These are phyloP conservation scores for Euphydryas editha DNA, from an alignment of 2,888 invertebrate species.

Conservation along the genomic window DNA sequence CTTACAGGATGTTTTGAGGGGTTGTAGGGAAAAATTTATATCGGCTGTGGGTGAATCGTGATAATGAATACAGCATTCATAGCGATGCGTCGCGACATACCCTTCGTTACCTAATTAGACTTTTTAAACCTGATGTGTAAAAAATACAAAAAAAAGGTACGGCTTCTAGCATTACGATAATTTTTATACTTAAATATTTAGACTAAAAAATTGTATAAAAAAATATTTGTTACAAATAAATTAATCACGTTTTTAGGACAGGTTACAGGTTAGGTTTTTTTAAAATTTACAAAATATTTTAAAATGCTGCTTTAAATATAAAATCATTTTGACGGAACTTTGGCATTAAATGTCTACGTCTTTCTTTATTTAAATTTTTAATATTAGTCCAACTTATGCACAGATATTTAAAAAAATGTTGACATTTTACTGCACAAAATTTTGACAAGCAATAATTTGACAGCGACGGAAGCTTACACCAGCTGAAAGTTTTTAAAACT, in stretches of 20 bases:
- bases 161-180: too few relatives aligned
- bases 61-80: conserved; percentile 36
- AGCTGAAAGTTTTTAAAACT: not conserved
- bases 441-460: not conserved
- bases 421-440: not conserved
- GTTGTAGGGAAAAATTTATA: not conserved
- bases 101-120: conserved; percentile 15
- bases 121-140: not conserved
- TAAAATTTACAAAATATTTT: too few relatives aligned
- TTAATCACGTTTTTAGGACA: too few relatives aligned
- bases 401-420: not conserved
- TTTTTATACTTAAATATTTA: too few relatives aligned
- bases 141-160: not conserved
- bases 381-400: not conserved
- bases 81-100: conserved; percentile 32
- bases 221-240: too few relatives aligned
- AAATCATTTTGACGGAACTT: not conserved
- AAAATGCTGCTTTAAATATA: not conserved
- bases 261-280: too few relatives aligned
- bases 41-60: not conserved
- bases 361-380: not conserved
- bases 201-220: too few relatives aligned
- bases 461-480: not conserved
- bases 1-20: too few relatives aligned
- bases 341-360: not conserved